Conservation (phyloP, 2,113 vertebrate genomes). For the Macquaria ambigua region DNA sequence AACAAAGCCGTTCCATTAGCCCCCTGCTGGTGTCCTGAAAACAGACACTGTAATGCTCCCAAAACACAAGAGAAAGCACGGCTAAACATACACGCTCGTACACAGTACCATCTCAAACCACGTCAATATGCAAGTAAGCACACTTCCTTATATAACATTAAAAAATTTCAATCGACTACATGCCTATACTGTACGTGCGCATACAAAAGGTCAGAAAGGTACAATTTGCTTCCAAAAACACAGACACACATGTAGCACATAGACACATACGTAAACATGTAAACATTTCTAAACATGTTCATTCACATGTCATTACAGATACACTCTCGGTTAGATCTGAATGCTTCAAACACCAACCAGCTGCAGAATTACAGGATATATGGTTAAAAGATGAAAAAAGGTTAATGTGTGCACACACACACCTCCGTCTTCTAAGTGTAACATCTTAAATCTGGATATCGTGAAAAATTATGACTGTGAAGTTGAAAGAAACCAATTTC, state of each 20-base stretch:
- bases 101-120: slow-evolving; percentile 26
- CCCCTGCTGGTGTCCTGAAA: slow-evolving; percentile 96
- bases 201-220: background rate
- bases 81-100: slow-evolving; percentile 44
- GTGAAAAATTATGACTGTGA: background rate
- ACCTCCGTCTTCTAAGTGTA: background rate
- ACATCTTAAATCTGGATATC: background rate
- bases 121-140: slow-evolving; percentile 1
- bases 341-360: background rate
- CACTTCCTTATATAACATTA: slow-evolving; percentile 8
- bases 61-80: slow-evolving; percentile 74
- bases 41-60: slow-evolving; percentile 86
- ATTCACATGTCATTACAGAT: background rate
- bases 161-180: slow-evolving; percentile 38
- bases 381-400: background rate
- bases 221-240: background rate
- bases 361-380: background rate
- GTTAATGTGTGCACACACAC: background rate
- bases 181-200: background rate
- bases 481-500: background rate
- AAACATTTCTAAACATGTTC: background rate
- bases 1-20: slow-evolving; percentile 99
- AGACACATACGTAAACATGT: background rate
- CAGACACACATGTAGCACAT: background rate
- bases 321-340: background rate